Base-by-base conservation (phyloP, 2,888 invertebrate species). In the Luperina testacea region DNA sequence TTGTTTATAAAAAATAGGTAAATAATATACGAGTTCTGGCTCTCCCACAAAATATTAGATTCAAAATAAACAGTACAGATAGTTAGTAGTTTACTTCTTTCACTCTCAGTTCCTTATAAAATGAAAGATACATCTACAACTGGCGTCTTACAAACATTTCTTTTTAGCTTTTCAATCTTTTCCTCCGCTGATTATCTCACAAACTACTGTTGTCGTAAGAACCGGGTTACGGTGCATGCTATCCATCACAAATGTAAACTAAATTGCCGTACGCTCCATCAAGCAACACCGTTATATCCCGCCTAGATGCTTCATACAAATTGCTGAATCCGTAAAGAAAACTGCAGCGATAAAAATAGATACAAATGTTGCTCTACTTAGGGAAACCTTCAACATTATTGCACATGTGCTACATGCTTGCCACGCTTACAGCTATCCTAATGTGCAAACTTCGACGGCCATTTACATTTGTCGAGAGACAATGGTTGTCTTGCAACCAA, bases 401-500 rank as follows among this genome's bases (percentile, higher is more conserved):
- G 84, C 85, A 81, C 68, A 81, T 82, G 80, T 78, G 67, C 87
- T 68, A 83, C 82, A 81, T 89, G 85, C 80, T 83, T 78, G 74
- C 75, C 51, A 72, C 83, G 84, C 80, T 83, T 80, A 75, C 76
- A 69, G 80, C 75, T 80, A 83, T 83, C 84, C 86, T 89, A 88
- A 89, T 83, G 84, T 84, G 79, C 80, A 78, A 71, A 83, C 84
- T 79, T 77, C 80, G 75, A 74, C 74, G 59, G 80, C 75, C 88
- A 84, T 88, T 88, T 89, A 89, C 73, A 71, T 78, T 76, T 85
- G 81, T 77, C 78, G 80, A 76, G 59, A 89, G 74, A 88, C 89
- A 89, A 86, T 80, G 73, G 80, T 67, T 61, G 77, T 82, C 61
- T 88, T 78, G 88, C 86, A 84, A 86, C 53, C 48, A 61, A 71